phyloP scores from a whole-genome alignment of 1,140 invertebrate genomes.

The Trichogramma pretiosum region DNA sequence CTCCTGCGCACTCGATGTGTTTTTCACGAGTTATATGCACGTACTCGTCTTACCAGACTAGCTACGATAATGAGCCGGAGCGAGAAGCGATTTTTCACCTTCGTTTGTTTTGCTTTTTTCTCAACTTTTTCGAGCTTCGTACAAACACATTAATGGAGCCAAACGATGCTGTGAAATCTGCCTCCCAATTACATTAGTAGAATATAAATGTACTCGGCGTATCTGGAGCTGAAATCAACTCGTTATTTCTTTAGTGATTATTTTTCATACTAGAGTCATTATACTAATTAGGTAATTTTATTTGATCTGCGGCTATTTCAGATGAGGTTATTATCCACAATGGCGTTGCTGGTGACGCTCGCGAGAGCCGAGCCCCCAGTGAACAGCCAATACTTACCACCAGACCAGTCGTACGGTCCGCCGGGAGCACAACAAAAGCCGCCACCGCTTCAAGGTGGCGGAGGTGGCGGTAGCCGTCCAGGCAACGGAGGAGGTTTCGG shows the following conservation, averaged over 20 bases:
- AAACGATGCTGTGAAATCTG: too few species aligned
- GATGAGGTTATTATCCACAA: constrained; percentile 21
- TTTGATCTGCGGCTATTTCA: constrained; percentile 23
- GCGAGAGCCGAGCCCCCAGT: constrained; percentile 36
- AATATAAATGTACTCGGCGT: neutral
- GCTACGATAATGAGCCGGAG: too few species aligned
- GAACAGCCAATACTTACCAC: constrained; percentile 48
- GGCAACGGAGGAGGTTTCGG: constrained; percentile 15
- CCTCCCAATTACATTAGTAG: too few species aligned
- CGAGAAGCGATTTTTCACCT: too few species aligned
- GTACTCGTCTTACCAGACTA: too few species aligned
- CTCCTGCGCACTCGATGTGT: too few species aligned
- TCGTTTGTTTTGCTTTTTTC: too few species aligned
- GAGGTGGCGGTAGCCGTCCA: constrained; percentile 16
- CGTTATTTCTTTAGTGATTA: neutral
- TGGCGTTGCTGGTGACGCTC: constrained; percentile 21
- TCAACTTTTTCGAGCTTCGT: too few species aligned
- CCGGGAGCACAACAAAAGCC: constrained; percentile 18
- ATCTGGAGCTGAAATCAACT: neutral
- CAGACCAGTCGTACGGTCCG: constrained; percentile 38
- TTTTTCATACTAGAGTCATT: neutral
- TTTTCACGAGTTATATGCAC: too few species aligned
- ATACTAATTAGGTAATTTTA: neutral
- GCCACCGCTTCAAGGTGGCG: constrained; percentile 22
- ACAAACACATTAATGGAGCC: too few species aligned